Conservation (phyloP, 2,797 vertebrate genomes). For the Petrocephalus schoutedeni region DNA sequence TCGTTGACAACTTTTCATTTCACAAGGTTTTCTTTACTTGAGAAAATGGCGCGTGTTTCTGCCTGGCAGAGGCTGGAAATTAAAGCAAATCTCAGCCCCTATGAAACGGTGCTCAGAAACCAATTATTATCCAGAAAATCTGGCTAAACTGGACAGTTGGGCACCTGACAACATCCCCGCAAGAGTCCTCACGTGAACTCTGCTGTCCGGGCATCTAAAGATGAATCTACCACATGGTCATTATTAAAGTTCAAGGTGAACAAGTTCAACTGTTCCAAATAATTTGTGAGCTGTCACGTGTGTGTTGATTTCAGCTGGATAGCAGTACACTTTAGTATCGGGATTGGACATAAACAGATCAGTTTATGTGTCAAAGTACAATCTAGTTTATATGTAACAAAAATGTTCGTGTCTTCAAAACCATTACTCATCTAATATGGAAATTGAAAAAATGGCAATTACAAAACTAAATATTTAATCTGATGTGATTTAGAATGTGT, state of each 20-base stretch:
- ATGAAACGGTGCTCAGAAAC: background rate
- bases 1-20: background rate
- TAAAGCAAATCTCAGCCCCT: background rate
- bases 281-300: background rate
- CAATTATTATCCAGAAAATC: background rate
- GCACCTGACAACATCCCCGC: background rate
- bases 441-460: background rate
- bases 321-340: background rate
- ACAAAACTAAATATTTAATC: background rate
- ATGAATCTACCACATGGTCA: background rate
- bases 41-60: background rate
- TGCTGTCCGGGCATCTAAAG: background rate
- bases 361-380: slow-evolving; percentile 15
- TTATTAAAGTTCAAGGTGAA: slow-evolving; percentile 6
- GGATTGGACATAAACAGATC: background rate
- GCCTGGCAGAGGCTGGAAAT: background rate
- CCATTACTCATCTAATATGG: background rate
- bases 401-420: slow-evolving; percentile 10
- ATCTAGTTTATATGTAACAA: slow-evolving; percentile 21
- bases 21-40: background rate
- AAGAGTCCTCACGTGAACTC: background rate
- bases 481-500: background rate
- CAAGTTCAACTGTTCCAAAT: background rate
- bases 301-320: background rate
- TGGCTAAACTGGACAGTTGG: background rate